Evolutionary conservation across 2,797 vertebrate species (phyloP), one percentile per base, ranked within the genome.

Genomic region (Delichon dasypus): DNA sequence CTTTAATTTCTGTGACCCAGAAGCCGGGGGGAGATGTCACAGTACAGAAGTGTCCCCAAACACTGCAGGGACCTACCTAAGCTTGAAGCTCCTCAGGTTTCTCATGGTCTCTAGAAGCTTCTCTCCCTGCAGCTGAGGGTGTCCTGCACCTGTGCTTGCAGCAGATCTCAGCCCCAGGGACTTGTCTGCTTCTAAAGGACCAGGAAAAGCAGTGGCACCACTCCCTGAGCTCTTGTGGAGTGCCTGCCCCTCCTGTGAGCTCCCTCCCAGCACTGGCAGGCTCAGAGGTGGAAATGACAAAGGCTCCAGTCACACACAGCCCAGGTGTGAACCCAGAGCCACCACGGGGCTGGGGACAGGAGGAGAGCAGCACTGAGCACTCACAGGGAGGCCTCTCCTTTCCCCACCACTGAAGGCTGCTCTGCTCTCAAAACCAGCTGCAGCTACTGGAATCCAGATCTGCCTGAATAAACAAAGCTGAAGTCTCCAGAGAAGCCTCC

Each of bases 401-500:
- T 55, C 44, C 73, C 90, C 44, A 17, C 25, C 34, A 64, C 45
- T 84, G 55, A 30, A 50, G 54, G 27, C 73, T 57, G 27, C 20
- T 86, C 74, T 71, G 77, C 55, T 88, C 53, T 60, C 58, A 23
- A 51, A 76, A 45, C 22, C 84, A 83, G 93, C 82, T 95, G 90
- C 89, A 89, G 84, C 73, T 60, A 19, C 54, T 82, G 88, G 94
- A 95, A 82, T 93, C 88, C 73, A 70, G 48, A 85, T 93, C 44
- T 70, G 50, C 36, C 85, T 66, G 91, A 89, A 82, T 90, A 95
- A 96, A 96, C 78, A 89, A 85, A 93, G 87, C 27, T 86, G 34
- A 85, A 66, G 42, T 88, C 93, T 89, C 94, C 71, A 91, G 90
- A 94, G 95, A 60, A 86, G 86, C 47, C 44, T 95, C 62, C 14